A percentile compares a stretch with the other conserved stretches of the same genome.
phyloP scores from a whole-genome alignment of 2,888 invertebrate species.

The Netelia fuscicornis region DNA sequence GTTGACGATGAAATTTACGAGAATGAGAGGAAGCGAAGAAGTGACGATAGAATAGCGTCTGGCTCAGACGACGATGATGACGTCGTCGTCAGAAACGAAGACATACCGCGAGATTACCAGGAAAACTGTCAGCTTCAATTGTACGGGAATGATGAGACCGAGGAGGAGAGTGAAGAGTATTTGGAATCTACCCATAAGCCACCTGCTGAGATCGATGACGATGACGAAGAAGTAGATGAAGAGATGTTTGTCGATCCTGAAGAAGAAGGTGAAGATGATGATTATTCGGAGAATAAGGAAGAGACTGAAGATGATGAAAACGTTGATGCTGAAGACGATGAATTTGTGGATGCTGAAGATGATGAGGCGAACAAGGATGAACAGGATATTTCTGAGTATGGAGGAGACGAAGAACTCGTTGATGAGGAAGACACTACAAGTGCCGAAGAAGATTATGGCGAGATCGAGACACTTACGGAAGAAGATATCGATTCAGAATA shows the following conservation, averaged over 20 bases:
- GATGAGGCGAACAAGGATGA: background rate
- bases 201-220: slow-evolving; percentile 37
- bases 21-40: slow-evolving; percentile 19
- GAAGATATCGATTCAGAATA: slow-evolving; percentile 30
- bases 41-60: background rate
- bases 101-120: slow-evolving; percentile 56
- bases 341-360: slow-evolving; percentile 14
- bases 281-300: slow-evolving; percentile 32
- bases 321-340: slow-evolving; percentile 5
- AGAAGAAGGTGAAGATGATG: slow-evolving; percentile 24
- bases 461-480: slow-evolving; percentile 48
- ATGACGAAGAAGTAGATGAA: slow-evolving; percentile 9
- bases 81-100: slow-evolving; percentile 20
- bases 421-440: slow-evolving; percentile 12
- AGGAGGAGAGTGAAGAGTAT: background rate
- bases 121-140: slow-evolving; percentile 62
- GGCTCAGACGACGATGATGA: slow-evolving; percentile 22
- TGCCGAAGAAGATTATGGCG: slow-evolving; percentile 37
- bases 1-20: background rate
- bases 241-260: background rate
- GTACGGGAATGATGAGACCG: slow-evolving; percentile 18
- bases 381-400: background rate
- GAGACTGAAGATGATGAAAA: slow-evolving; percentile 20
- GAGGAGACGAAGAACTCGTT: slow-evolving; percentile 5
- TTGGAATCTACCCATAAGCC: slow-evolving; percentile 33